Percentiles rank a stretch among this genome's conserved stretches.
Evolutionary conservation across 1,140 invertebrate genomes (phyloP).

Genomic region (Bombus waltoni): DNA sequence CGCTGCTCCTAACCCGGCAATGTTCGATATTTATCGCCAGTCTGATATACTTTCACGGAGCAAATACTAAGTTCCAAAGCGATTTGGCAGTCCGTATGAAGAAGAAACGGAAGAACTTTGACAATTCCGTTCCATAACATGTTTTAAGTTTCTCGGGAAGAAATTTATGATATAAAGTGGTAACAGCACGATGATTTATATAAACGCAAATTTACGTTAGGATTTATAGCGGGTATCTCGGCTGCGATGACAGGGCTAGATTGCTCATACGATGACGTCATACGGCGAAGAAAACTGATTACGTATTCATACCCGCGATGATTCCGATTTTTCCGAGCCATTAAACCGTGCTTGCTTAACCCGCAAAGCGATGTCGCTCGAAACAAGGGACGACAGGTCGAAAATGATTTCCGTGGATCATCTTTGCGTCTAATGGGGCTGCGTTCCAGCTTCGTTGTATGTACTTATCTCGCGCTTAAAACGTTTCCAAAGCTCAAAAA

Average conservation of each 20-base stretch:
- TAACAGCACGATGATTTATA: background rate
- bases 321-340: conserved; percentile 81
- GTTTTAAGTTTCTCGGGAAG: background rate
- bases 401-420: conserved; percentile 78
- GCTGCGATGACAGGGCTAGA: conserved; percentile 12
- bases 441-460: background rate
- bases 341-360: conserved; percentile 72
- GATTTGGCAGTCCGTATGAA: too few species aligned
- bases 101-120: background rate
- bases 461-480: background rate
- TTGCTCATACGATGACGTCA: conserved; percentile 72
- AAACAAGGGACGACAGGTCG: conserved; percentile 78
- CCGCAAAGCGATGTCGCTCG: conserved; percentile 76
- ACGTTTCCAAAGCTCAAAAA: background rate
- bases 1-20: background rate
- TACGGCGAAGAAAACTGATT: conserved; percentile 74
- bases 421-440: conserved; percentile 48
- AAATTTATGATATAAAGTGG: background rate
- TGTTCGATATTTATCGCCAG: conserved; percentile 10
- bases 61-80: background rate
- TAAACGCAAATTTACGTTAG: background rate
- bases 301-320: conserved; percentile 80
- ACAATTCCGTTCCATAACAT: background rate
- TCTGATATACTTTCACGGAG: background rate
- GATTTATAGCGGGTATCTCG: background rate